phyloP scores from a whole-genome alignment of 2,888 invertebrate species.

The Tribolium freemani region DNA sequence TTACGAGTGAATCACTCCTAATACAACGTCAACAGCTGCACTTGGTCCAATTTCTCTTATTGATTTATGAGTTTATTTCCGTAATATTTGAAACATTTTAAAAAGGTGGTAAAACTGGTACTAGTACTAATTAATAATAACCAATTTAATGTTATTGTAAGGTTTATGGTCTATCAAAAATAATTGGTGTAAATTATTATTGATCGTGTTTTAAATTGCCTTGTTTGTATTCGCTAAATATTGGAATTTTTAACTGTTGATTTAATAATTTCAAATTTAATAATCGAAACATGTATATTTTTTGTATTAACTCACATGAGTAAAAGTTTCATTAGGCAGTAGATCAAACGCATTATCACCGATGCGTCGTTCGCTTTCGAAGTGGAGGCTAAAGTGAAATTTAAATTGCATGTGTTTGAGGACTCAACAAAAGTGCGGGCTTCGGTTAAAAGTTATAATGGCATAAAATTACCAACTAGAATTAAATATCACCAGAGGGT shows the following conservation, averaged over 20 bases:
- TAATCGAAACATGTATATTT: too few species aligned
- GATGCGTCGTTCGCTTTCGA: background rate
- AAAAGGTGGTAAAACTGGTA: background rate
- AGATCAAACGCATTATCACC: background rate
- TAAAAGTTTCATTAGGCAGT: too few species aligned
- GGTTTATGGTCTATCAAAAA: too few species aligned
- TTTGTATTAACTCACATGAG: too few species aligned
- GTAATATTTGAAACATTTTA: background rate
- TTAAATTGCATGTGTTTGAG: slow-evolving; percentile 29
- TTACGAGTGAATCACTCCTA: background rate
- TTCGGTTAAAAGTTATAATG: slow-evolving; percentile 46
- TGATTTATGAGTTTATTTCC: background rate
- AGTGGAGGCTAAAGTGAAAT: slow-evolving; percentile 3
- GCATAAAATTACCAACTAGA: slow-evolving; percentile 45
- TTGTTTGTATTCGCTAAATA: too few species aligned
- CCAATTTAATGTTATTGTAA: too few species aligned
- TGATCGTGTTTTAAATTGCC: too few species aligned
- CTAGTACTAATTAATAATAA: too few species aligned
- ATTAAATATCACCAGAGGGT: slow-evolving; percentile 42
- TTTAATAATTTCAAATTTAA: too few species aligned
- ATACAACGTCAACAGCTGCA: background rate
- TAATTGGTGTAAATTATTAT: too few species aligned
- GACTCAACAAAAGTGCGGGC: slow-evolving; percentile 38
- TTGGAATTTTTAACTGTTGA: too few species aligned
- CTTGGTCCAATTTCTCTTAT: background rate